phyloP scores from a whole-genome alignment of 2,888 invertebrate species.

The Cecidostiba fungosa region DNA sequence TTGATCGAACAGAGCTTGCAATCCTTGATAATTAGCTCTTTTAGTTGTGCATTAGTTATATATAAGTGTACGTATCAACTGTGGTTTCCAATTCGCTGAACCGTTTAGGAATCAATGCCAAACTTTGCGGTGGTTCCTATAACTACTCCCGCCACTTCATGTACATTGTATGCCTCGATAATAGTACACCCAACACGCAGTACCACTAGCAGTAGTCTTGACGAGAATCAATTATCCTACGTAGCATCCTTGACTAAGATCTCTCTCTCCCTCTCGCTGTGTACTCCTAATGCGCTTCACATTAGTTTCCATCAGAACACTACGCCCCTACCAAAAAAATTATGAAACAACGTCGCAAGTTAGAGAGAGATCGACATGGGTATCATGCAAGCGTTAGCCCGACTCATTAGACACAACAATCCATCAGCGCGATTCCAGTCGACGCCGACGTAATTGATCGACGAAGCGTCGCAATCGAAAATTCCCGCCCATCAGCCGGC shows the following conservation, averaged over 20 bases:
- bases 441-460: neutral
- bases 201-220: neutral
- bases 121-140: constrained; percentile 47
- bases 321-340: neutral
- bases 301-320: neutral
- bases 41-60: constrained; percentile 34
- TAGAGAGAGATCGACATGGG: neutral
- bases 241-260: neutral
- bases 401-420: constrained; percentile 7
- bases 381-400: neutral
- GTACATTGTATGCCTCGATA: constrained; percentile 11
- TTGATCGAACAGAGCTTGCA: constrained; percentile 8
- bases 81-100: constrained; percentile 41
- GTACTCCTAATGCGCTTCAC: neutral
- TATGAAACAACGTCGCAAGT: neutral
- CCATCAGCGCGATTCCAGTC: neutral
- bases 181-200: neutral
- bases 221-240: constrained; percentile 15
- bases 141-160: constrained; percentile 24
- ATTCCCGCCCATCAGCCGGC: constrained; percentile 1
- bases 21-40: constrained; percentile 12
- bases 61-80: neutral
- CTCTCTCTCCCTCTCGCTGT: neutral
- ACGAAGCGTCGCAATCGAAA: neutral
- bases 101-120: constrained; percentile 49